Base-by-base conservation (phyloP, 30 jellyfish, hydroid and myxozoan genomes). In the Clytia hemisphaerica region DNA sequence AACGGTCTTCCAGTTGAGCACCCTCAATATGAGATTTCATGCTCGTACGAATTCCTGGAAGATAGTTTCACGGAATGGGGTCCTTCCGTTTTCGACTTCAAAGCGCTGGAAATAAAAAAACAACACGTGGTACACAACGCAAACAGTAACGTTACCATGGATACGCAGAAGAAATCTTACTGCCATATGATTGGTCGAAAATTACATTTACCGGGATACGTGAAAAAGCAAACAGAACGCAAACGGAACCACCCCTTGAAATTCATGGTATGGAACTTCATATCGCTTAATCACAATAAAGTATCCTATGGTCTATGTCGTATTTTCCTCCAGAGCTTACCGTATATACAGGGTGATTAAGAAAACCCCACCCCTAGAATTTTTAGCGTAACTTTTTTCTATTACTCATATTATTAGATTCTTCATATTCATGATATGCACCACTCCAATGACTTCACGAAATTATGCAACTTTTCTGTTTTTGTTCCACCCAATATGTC, bases 61-160 rank as follows among this genome's bases (percentile, higher is more conserved):
- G 99, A 93, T 54, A 58, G 55, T 26, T 76, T 46, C 62, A 80
- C 97, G 18, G 93, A 76, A 53, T 93, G 99, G 99, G 97, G 97
- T 16, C 92, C 80, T 3, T 81, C 75, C 30, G 31, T 85, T 0
- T 45, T 30, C 27, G 47, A 49, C 12, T 69, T 27, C 53, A 62
- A 3, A 29, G 76, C 32, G 26, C 12, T 19, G 5, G 15, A 22
- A 22, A 32, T 18, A 21, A 65, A 62, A 19, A 19, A 69, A 54
- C 71, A 50, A 18, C 83, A 40, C 4, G 72, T 27, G 37, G 45
- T 62, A 27, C 50, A 46, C 27, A 35, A 25, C 1, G 19, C 78
- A 4, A 27, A 77, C 4, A 62, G 45, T 28, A 72, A 70, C 2
- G 72, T 58, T 35, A 19, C 62, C 49, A n/a, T 37, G 24, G 33